Base-by-base conservation (phyloP, 2,797 vertebrate species). In the Lacerta bilineata region DNA sequence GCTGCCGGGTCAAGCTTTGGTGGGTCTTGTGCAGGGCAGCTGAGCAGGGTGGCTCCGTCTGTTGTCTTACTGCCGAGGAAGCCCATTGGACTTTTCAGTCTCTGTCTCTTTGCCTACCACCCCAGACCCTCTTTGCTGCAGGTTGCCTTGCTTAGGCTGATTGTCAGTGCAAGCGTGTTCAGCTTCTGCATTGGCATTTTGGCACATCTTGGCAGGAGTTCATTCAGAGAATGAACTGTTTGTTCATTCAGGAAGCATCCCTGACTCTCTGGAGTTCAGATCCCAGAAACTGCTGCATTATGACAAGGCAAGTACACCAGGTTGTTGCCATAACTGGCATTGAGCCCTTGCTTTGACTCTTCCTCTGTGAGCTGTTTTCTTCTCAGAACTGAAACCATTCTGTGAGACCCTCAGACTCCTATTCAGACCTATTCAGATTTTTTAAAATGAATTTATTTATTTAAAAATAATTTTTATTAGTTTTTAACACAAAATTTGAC, bases 211-310 rank as follows among this genome's bases (percentile, higher is more conserved):
- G 88, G 78, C 0, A 0, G 23, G 71, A 82, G 77, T 50, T 84
- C 33, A 33, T 33, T 33, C 33, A 33, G 33, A 33, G 33, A 33
- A 33, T 33, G 33, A 33, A 33, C 88, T 93, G 1, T 33, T 94
- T 94, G 89, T 1, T 90, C 68, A 93, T 95, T 93, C 92, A 0
- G 79, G 55, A 84, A 33, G 88, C 91, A 61, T 93, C 0, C 72
- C 1, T 81, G 84, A 43, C 87, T 89, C 87, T 83, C 20, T 50
- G 43, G 91, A 89, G 83, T 90, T 71, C 89, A 89, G 87, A 77
- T 86, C 9, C 15, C 76, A 86, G 68, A 90, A 92, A 94, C 36
- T 93, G 91, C 94, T 95, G 94, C 95, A 93, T 85, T 90, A 20
- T 91, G 93, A 81, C 94, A 93, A 93, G 94, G 89, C 91, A 81